These are phyloP conservation scores for Geotrypetes seraphini DNA, from an alignment of 2,797 vertebrate genomes.

Conservation along the genomic window DNA sequence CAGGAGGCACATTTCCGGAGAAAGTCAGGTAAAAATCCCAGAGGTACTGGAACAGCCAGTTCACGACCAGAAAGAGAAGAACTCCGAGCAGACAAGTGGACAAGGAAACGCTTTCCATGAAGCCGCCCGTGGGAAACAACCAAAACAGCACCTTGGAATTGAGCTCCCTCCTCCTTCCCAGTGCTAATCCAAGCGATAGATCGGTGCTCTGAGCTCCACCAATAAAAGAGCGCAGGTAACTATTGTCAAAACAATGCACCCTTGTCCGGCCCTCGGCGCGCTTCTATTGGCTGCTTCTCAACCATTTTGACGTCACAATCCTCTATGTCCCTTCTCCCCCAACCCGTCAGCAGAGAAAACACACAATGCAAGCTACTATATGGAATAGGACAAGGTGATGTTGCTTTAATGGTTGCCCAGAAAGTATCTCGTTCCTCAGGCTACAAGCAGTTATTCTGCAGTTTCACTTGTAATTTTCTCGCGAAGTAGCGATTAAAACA, in stretches of 20 bases:
- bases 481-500: no score
- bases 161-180: not conserved
- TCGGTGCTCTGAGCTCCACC: no score
- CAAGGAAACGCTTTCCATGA: not conserved
- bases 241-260: no score
- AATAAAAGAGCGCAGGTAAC: no score
- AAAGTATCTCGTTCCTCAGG: no score
- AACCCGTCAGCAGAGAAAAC: no score
- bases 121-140: not conserved
- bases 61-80: slow-evolving; percentile 26
- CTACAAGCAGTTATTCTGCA: no score
- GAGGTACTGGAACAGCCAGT: slow-evolving; percentile 12
- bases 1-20: slow-evolving; percentile 56
- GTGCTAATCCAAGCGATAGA: not conserved
- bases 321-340: no score
- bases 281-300: not conserved
- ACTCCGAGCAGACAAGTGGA: slow-evolving; percentile 18
- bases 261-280: not conserved
- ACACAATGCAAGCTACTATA: no score
- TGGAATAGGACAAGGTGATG: no score
- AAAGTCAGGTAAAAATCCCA: slow-evolving; percentile 1
- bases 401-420: no score
- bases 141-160: not conserved
- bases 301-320: not conserved
- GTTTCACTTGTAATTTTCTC: no score